These are phyloP conservation scores for Herpetotheres cachinnans DNA, from an alignment of 2,113 vertebrate genomes.

Conservation along the genomic window DNA sequence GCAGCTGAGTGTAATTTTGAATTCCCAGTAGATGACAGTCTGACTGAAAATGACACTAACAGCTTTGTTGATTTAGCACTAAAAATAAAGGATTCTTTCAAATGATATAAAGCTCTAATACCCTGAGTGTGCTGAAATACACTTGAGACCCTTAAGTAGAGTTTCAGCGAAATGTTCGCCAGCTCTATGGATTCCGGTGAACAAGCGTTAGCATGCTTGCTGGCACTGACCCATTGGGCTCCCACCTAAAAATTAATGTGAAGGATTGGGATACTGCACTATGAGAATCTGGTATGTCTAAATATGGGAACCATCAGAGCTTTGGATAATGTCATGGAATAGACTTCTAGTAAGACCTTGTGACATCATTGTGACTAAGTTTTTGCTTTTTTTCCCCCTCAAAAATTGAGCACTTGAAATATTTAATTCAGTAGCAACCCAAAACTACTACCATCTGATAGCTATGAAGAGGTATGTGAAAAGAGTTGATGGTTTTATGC, in stretches of 20 bases:
- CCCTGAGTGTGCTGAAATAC: slow-evolving; percentile 74
- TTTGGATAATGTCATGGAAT: not conserved
- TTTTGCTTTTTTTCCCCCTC: not conserved
- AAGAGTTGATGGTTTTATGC: slow-evolving; percentile 21
- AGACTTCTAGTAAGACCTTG: not conserved
- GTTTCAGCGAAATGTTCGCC: not conserved
- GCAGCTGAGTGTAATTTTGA: slow-evolving; percentile 86
- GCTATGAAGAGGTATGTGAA: slow-evolving; percentile 42
- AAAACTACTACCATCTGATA: slow-evolving; percentile 50
- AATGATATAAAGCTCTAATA: slow-evolving; percentile 78
- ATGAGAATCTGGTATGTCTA: not conserved
- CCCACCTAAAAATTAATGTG: slow-evolving; percentile 16
- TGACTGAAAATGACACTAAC: slow-evolving; percentile 84
- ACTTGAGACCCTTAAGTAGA: slow-evolving; percentile 70
- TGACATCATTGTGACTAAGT: slow-evolving; percentile 21
- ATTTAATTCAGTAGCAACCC: slow-evolving; percentile 18
- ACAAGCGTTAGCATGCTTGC: not conserved
- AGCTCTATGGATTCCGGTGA: slow-evolving; percentile 48
- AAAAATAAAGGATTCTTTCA: slow-evolving; percentile 84
- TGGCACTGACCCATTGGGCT: slow-evolving; percentile 36
- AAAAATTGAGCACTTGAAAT: not conserved
- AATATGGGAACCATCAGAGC: slow-evolving; percentile 3
- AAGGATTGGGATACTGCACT: not conserved
- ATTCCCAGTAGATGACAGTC: slow-evolving; percentile 82
- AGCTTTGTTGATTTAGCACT: slow-evolving; percentile 86